Evolutionary conservation across 1,140 invertebrate genomes (phyloP), one percentile per base, ranked within the genome.

Genomic region (Drosophila neocordata): DNA sequence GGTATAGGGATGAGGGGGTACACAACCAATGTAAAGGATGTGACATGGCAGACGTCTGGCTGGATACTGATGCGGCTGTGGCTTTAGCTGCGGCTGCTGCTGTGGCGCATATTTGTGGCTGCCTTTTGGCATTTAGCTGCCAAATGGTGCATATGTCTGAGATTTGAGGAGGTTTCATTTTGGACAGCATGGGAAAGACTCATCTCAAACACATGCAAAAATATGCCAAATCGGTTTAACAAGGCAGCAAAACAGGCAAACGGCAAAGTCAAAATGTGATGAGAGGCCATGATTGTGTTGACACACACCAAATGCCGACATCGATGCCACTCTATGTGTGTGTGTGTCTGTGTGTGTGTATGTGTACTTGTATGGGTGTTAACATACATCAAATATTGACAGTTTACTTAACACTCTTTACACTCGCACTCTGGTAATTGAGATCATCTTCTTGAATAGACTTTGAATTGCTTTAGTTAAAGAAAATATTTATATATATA

Each of bases 351-450:
- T n/a, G n/a, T n/a, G n/a, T n/a, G n/a, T n/a, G n/a, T n/a, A n/a
- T n/a, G n/a, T 60, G 31, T 65, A 34, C 38, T 60, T 65, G 69
- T 76, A 67, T 76, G 79, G 83, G 83, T 88, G 83, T 88, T 88
- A 88, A 88, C 84, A 88, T 82, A 88, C 83, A 88, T 88, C 83
- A 88, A 88, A 88, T 88, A 88, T 88, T 88, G 83, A 88, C 83
- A 88, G 83, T 88, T 88, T 88, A 73, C 83, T 88, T 82, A 79
- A 72, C 73, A 67, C 83, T 69, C 78, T 52, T 6, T 31, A 6
- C 27, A 6, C 27, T 31, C 3, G 27, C 31, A 9, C 18, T 22
- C 11, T 44, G 22, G 9, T 38, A 61, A 61, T 61, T 61, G 58
- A 61, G 35, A 41, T 20, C 18, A 24, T 22, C 38, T 20, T 59